A percentile compares a stretch with the other conserved stretches of the same genome.
These are phyloP conservation scores for Whitmania pigra DNA, from an alignment of 1,140 invertebrate species.

Conservation along the genomic window DNA sequence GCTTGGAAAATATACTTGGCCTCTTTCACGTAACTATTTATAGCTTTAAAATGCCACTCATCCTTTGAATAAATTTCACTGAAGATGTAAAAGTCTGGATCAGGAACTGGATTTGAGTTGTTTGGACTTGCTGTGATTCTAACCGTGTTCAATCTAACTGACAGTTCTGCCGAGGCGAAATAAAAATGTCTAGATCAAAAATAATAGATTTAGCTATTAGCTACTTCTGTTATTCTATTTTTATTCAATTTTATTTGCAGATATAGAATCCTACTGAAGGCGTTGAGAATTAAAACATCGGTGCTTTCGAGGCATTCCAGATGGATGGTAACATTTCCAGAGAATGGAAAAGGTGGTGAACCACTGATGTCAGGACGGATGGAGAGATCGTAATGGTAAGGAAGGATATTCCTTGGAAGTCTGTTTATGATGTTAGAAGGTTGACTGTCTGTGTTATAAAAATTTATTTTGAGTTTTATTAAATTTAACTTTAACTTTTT, in stretches of 20 bases:
- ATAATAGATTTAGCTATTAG: conserved; percentile 1
- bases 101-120: neutral
- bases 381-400: conserved; percentile 16
- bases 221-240: too few species aligned
- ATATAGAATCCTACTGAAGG: neutral
- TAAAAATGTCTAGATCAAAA: neutral
- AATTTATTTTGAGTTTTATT: neutral
- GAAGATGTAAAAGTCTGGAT: neutral
- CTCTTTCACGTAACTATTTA: neutral
- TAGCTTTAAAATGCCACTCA: too few species aligned
- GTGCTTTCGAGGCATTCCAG: neutral
- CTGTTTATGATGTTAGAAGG: neutral
- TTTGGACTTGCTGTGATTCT: neutral
- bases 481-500: neutral
- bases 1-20: conserved; percentile 12
- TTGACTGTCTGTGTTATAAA: neutral
- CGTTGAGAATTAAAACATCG: conserved; percentile 1
- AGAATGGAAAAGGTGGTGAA: conserved; percentile 1
- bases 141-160: neutral
- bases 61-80: too few species aligned
- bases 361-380: conserved; percentile 10
- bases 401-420: conserved; percentile 4
- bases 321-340: neutral
- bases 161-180: neutral
- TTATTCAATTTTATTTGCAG: neutral